Conservation (phyloP, 2,113 vertebrate genomes). For the Rhadina sibilatrix region DNA sequence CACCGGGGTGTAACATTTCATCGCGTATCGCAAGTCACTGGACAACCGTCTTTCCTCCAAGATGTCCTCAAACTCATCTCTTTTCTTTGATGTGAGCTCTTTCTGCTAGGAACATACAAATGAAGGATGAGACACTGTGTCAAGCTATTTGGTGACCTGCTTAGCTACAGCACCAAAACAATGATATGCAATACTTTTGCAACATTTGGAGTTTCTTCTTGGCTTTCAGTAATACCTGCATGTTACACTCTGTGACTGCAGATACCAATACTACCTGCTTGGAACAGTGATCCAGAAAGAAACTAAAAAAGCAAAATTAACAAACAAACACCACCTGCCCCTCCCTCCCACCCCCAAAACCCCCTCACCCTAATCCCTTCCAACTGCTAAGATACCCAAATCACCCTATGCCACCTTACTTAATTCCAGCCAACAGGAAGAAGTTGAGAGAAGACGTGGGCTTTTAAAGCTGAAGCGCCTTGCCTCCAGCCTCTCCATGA, state of each 20-base stretch:
- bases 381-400: neutral
- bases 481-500: neutral
- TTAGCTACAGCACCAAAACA: neutral
- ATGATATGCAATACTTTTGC: neutral
- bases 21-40: conserved; percentile 92
- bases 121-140: neutral
- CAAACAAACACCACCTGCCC: rapidly evolving
- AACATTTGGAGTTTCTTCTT: neutral
- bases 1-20: conserved; percentile 86
- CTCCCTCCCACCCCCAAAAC: neutral
- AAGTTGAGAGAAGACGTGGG: neutral
- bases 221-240: neutral
- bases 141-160: neutral
- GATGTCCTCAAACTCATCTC: conserved; percentile 93
- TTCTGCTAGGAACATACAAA: conserved; percentile 73
- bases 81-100: conserved; percentile 84
- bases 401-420: neutral
- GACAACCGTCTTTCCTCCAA: conserved; percentile 88
- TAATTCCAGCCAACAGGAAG: neutral
- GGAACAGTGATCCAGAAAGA: neutral
- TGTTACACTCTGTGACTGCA: neutral
- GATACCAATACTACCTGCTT: neutral
- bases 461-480: neutral
- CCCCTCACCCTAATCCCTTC: neutral
- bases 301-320: neutral